These are phyloP conservation scores for Neoarius graeffei DNA, from an alignment of 2,113 vertebrate species.

Conservation along the genomic window DNA sequence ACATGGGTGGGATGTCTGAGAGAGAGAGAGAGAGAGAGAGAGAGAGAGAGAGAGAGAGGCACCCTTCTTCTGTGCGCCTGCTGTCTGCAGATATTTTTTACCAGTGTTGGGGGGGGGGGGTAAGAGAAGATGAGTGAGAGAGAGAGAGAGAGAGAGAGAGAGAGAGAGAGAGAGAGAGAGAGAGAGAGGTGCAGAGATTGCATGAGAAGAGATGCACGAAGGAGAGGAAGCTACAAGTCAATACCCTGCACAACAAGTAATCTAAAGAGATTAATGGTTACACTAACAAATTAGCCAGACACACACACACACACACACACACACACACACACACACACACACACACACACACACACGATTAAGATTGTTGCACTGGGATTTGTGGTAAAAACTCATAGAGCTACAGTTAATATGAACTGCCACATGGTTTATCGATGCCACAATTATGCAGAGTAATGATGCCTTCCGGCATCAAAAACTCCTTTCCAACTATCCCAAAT, in stretches of 20 bases:
- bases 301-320: constrained; percentile 31
- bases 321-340: constrained; percentile 24
- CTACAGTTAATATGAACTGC: constrained; percentile 16
- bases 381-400: constrained; percentile 21
- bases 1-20: constrained; percentile 45
- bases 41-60: constrained; percentile 65
- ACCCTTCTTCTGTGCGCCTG: constrained; percentile 84
- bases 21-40: constrained; percentile 49
- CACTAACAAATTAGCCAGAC: constrained; percentile 41
- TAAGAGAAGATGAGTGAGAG: constrained; percentile 34
- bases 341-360: background rate
- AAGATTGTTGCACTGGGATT: constrained; percentile 22
- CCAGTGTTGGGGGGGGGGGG: constrained; percentile 63
- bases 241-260: constrained; percentile 59
- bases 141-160: constrained; percentile 35
- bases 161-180: constrained; percentile 27
- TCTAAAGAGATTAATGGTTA: constrained; percentile 47
- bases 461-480: constrained; percentile 2
- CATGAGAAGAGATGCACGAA: background rate
- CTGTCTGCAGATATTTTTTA: constrained; percentile 49
- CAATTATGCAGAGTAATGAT: constrained; percentile 13
- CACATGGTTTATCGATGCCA: constrained; percentile 27
- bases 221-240: constrained; percentile 43
- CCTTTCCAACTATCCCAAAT: background rate
- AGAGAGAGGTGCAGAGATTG: constrained; percentile 21